These are phyloP conservation scores for Drosophila serrata DNA, from an alignment of 1,140 invertebrate genomes.

Conservation along the genomic window DNA sequence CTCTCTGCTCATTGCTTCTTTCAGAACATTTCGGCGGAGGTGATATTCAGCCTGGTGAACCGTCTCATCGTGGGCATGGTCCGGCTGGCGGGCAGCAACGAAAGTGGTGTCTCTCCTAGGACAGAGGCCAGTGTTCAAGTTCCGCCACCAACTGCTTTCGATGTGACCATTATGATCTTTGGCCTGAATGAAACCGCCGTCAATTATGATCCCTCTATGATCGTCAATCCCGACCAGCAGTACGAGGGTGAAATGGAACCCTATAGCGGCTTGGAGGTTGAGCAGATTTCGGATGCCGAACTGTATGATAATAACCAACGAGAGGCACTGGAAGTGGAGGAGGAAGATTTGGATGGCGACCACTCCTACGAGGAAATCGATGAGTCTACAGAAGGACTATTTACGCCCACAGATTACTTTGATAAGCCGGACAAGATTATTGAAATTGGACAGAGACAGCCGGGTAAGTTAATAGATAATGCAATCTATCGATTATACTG, in stretches of 20 bases:
- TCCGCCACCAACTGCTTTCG: slow-evolving; percentile 31
- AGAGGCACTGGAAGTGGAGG: slow-evolving; percentile 18
- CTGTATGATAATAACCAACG: slow-evolving; percentile 9
- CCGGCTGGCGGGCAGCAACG: slow-evolving; percentile 36
- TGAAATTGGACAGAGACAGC: slow-evolving; percentile 63
- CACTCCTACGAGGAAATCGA: slow-evolving; percentile 1
- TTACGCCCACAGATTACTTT: background rate
- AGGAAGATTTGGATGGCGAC: background rate
- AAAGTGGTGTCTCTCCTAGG: background rate
- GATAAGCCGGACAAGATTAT: slow-evolving; percentile 65
- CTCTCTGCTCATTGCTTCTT: background rate
- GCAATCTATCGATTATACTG: background rate
- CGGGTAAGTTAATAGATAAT: slow-evolving; percentile 32
- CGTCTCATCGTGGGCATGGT: slow-evolving; percentile 63
- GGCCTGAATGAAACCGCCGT: slow-evolving; percentile 57
- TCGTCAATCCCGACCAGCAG: slow-evolving; percentile 66
- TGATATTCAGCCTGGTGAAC: slow-evolving; percentile 73
- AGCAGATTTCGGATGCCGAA: background rate
- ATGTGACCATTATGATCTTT: slow-evolving; percentile 69
- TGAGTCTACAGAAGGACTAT: slow-evolving; percentile 11
- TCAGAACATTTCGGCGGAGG: slow-evolving; percentile 75
- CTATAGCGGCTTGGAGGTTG: slow-evolving; percentile 7
- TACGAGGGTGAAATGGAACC: slow-evolving; percentile 54
- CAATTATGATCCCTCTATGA: slow-evolving; percentile 45
- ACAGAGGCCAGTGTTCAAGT: background rate